A percentile compares a stretch with the other conserved stretches of the same genome.
phyloP scores from a whole-genome alignment of 2,888 invertebrate species.

The Temnothorax unifasciatus region DNA sequence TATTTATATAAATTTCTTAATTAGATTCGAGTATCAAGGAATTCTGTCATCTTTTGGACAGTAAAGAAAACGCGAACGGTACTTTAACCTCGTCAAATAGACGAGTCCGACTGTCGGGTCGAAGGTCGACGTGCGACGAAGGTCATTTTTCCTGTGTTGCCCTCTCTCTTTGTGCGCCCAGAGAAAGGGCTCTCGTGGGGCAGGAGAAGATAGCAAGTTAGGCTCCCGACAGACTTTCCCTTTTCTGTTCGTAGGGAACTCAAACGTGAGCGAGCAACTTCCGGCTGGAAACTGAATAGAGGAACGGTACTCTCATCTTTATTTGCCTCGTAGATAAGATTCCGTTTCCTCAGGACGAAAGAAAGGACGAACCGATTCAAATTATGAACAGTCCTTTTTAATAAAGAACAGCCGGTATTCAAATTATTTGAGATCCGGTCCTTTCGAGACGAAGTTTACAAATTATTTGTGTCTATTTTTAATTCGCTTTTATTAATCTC shows the following conservation, averaged over 20 bases:
- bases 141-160: slow-evolving; percentile 28
- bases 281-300: slow-evolving; percentile 60
- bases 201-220: slow-evolving; percentile 23
- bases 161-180: slow-evolving; percentile 9
- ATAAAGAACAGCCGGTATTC: slow-evolving; percentile 32
- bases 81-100: slow-evolving; percentile 42
- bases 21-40: not conserved
- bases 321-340: slow-evolving; percentile 61
- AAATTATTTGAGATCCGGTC: slow-evolving; percentile 13
- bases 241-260: slow-evolving; percentile 43
- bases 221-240: slow-evolving; percentile 61
- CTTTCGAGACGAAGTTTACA: not conserved
- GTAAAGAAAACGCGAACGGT: slow-evolving; percentile 11
- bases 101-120: slow-evolving; percentile 51
- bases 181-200: slow-evolving; percentile 27
- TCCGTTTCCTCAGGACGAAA: slow-evolving; percentile 36
- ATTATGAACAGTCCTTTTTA: slow-evolving; percentile 36
- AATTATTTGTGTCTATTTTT: not conserved
- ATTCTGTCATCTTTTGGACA: slow-evolving; percentile 2
- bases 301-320: slow-evolving; percentile 58
- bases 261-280: slow-evolving; percentile 60
- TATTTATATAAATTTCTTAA: slow-evolving; percentile 2
- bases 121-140: slow-evolving; percentile 40
- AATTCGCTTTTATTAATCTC: not conserved
- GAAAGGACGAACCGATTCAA: slow-evolving; percentile 38